phyloP scores from a whole-genome alignment of 2,888 invertebrate species.

The Drosophila austrosaltans region DNA sequence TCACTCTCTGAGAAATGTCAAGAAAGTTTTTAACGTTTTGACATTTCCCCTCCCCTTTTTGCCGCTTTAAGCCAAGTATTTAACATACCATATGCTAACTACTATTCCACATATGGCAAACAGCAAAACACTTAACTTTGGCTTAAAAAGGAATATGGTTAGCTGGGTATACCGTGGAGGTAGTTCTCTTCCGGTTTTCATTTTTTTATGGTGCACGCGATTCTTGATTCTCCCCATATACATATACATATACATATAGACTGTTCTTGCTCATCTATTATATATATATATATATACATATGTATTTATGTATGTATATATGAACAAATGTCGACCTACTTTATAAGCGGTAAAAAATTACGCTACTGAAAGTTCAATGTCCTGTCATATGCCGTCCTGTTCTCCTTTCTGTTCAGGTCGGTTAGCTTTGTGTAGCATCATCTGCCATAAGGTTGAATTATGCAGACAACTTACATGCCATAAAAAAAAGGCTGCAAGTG shows the following conservation, averaged over 20 bases:
- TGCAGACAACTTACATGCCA: constrained; percentile 3
- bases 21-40: constrained; percentile 9
- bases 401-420: not conserved
- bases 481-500: not conserved
- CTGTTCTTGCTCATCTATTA: not conserved
- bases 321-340: constrained; percentile 27
- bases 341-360: constrained; percentile 15
- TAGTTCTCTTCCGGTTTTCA: constrained; percentile 34
- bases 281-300: not conserved
- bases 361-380: constrained; percentile 30
- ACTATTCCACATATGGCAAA: constrained; percentile 1
- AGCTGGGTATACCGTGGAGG: not conserved
- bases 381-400: constrained; percentile 34
- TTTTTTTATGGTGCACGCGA: constrained; percentile 15
- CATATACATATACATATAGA: too few species aligned
- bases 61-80: not conserved
- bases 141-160: not conserved
- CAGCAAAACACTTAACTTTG: constrained; percentile 1
- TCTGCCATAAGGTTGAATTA: constrained; percentile 1
- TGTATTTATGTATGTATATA: too few species aligned
- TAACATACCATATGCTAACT: constrained; percentile 7
- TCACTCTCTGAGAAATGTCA: constrained; percentile 20
- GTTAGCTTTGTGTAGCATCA: constrained; percentile 9
- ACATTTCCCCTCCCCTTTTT: not conserved
- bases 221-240: not conserved